Conservation (phyloP, 2,888 invertebrate species). For the Lasius platythorax region DNA sequence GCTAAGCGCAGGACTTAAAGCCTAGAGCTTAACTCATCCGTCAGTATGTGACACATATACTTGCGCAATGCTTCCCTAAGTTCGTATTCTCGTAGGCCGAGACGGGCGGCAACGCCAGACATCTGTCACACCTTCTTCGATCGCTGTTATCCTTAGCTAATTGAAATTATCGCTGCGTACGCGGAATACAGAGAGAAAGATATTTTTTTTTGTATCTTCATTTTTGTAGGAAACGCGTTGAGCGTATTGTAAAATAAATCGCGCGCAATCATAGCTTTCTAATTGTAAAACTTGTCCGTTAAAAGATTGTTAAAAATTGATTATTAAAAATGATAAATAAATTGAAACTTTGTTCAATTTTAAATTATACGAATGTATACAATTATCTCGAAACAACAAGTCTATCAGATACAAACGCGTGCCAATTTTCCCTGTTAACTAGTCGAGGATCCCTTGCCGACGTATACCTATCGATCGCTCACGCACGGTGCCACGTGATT, state of each 20-base stretch:
- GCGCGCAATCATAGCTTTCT: not conserved
- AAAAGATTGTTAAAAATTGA: not conserved
- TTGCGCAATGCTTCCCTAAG: slow-evolving; percentile 80
- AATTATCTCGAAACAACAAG: not conserved
- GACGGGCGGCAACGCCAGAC: slow-evolving; percentile 60
- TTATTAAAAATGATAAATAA: not conserved
- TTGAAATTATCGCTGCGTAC: slow-evolving; percentile 32
- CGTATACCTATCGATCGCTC: slow-evolving; percentile 46
- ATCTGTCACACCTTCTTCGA: slow-evolving; percentile 64
- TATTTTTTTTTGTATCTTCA: not conserved
- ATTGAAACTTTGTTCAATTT: not conserved
- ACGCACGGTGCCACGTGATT: slow-evolving; percentile 49
- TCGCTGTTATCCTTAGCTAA: slow-evolving; percentile 55
- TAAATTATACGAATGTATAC: not conserved
- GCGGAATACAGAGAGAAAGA: not conserved
- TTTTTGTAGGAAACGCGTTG: not conserved
- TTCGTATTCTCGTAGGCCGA: slow-evolving; percentile 76
- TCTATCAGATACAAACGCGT: not conserved
- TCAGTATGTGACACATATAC: slow-evolving; percentile 84
- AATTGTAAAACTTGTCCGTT: not conserved
- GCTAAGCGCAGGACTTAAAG: slow-evolving; percentile 84
- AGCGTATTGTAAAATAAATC: not conserved
- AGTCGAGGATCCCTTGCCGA: not conserved
- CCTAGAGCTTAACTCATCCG: slow-evolving; percentile 85
- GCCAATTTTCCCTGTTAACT: not conserved